Base-by-base conservation (phyloP, 2,888 invertebrate genomes). In the Caenorhabditis parvicauda region DNA sequence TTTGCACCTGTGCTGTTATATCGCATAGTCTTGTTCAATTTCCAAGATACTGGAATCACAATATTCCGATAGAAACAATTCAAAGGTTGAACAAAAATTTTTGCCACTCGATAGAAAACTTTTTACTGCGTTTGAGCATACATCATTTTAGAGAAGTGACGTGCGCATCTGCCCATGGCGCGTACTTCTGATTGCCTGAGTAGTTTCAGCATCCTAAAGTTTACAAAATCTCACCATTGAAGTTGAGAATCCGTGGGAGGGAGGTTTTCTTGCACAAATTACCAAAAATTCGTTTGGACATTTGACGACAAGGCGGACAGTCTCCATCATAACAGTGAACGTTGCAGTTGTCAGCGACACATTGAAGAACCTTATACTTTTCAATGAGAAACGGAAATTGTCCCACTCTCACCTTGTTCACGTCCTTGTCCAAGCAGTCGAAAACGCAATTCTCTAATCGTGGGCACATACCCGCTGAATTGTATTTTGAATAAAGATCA, bases 271-370 rank as follows among this genome's bases (percentile, higher is more conserved):
- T 58, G 51, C 68, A 68, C 19, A 68, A 52, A 7, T 39, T 50
- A n/a, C 54, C 57, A 41, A 68, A 68, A 38, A 68, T 68, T 25
- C 67, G 48, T 42, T 64, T 58, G 14, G 68, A 66, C 28, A 71
- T 65, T 38, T 59, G 57, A 37, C 59, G 59, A 45, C 71, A 71
- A 6, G 71, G 69, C 28, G 68, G 68, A 43, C 71, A 71, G 42
- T 71, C 71, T 2, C 71, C 71, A 39, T 68, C 68, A 43, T 71
- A 71, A 53, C 71, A 71, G 47, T 69, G 68, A 14, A 71, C 64
- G 45, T 71, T 71, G 53, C 71, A 71, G 27, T 55, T 50, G 12
- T 55, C 51, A 24, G 67, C 68, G 7, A 71, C 65, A 39, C 71
- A 71, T 1, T 62, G 49, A 2, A 71, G 47, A 9, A 61, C 68